Percentiles rank a stretch among this genome's conserved stretches.
These are phyloP conservation scores for Pseudoatta argentina DNA, from an alignment of 1,140 invertebrate genomes.

Conservation along the genomic window DNA sequence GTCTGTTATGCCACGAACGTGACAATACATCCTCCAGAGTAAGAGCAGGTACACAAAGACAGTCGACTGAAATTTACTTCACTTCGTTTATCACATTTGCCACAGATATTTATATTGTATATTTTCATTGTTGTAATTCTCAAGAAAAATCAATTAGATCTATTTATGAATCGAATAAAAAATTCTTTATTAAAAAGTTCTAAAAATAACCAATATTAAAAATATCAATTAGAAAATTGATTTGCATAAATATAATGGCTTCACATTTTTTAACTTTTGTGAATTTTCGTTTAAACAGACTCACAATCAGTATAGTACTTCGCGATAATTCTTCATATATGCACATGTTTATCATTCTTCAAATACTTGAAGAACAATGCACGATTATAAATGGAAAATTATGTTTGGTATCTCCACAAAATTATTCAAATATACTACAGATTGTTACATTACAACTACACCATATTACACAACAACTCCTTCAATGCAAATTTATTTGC, in stretches of 20 bases:
- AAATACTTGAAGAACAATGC: constrained; percentile 3
- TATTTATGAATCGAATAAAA: not conserved
- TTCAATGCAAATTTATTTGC: not conserved
- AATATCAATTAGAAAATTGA: not conserved
- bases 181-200: not conserved
- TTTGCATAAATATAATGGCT: constrained; percentile 5
- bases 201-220: not conserved
- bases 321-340: too few relatives aligned
- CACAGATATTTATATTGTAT: not conserved
- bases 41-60: constrained; percentile 23
- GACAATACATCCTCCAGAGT: constrained; percentile 34
- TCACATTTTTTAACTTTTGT: not conserved
- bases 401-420: not conserved
- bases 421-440: not conserved
- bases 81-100: not conserved
- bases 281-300: not conserved
- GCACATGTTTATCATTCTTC: not conserved
- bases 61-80: constrained; percentile 13
- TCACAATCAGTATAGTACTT: too few relatives aligned
- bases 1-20: constrained; percentile 28
- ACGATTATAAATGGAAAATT: constrained; percentile 18
- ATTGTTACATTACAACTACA: not conserved
- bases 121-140: not conserved
- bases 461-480: not conserved
- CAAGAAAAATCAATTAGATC: not conserved